Percentiles rank a stretch among this genome's conserved stretches.
Conservation (phyloP, 2,888 invertebrate genomes). For the Eupithecia pulchellata region DNA sequence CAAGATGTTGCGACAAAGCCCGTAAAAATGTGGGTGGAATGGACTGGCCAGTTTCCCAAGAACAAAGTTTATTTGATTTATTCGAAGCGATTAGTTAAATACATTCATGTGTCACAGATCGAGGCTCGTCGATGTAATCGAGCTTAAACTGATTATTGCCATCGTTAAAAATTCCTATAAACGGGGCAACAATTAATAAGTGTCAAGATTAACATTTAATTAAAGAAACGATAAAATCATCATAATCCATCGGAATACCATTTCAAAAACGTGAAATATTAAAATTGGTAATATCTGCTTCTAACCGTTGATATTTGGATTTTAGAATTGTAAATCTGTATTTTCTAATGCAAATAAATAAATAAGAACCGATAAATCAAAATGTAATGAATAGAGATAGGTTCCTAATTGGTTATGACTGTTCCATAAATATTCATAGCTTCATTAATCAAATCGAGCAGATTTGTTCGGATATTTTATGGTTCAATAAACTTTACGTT, state of each 20-base stretch:
- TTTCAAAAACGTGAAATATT: slow-evolving; percentile 8
- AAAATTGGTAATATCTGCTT: neutral
- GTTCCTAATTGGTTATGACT: slow-evolving; percentile 6
- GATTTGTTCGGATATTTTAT: slow-evolving; percentile 1
- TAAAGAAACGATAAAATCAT: slow-evolving; percentile 69
- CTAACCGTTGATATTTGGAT: slow-evolving; percentile 25
- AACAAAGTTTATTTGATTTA: slow-evolving; percentile 64
- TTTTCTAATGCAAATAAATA: slow-evolving; percentile 29
- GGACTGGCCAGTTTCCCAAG: slow-evolving; percentile 47
- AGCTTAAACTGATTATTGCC: slow-evolving; percentile 65
- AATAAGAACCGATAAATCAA: slow-evolving; percentile 17
- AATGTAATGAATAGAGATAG: slow-evolving; percentile 10
- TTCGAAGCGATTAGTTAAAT: slow-evolving; percentile 69
- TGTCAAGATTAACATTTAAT: slow-evolving; percentile 78
- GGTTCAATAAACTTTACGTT: slow-evolving; percentile 4
- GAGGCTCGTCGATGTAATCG: slow-evolving; percentile 65
- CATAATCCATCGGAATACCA: slow-evolving; percentile 54
- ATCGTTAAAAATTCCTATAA: slow-evolving; percentile 71
- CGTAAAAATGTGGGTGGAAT: slow-evolving; percentile 49
- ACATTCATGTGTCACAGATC: slow-evolving; percentile 70
- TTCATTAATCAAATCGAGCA: neutral
- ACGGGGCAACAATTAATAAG: slow-evolving; percentile 75
- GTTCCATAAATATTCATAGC: slow-evolving; percentile 12
- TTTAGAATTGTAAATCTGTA: slow-evolving; percentile 36
- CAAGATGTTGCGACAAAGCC: slow-evolving; percentile 26